Evolutionary conservation across 2,797 vertebrate species (phyloP).

Genomic region (Sciurus carolinensis): DNA sequence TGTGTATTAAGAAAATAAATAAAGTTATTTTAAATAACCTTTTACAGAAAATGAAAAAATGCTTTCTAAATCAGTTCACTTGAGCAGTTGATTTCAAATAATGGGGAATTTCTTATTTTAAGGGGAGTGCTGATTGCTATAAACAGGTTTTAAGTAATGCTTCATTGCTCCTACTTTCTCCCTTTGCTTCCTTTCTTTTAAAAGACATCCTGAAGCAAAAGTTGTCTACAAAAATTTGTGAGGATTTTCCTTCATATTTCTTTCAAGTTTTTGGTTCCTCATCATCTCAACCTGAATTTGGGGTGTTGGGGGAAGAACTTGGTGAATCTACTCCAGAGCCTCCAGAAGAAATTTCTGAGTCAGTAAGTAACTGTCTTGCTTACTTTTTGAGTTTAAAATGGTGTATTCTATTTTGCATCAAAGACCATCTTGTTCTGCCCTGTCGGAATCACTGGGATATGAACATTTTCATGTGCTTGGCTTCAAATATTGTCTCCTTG

Average conservation of each 20-base stretch:
- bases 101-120: slow-evolving; percentile 18
- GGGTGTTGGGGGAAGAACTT: slow-evolving; percentile 59
- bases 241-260: slow-evolving; percentile 87
- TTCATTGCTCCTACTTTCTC: neutral
- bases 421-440: neutral
- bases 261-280: slow-evolving; percentile 85
- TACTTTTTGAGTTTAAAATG: neutral
- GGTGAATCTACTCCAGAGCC: neutral
- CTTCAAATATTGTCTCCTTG: slow-evolving; percentile 4
- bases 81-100: neutral
- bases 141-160: slow-evolving; percentile 24
- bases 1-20: neutral
- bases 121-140: neutral
- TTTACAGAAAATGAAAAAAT: neutral
- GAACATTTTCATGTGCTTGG: neutral
- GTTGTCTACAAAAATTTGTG: slow-evolving; percentile 91
- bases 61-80: neutral
- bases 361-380: slow-evolving; percentile 78
- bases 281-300: slow-evolving; percentile 82
- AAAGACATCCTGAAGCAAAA: slow-evolving; percentile 91
- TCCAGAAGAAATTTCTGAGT: slow-evolving; percentile 28
- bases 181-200: slow-evolving; percentile 66
- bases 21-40: slow-evolving; percentile 19
- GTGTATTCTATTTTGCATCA: neutral
- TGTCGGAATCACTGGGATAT: neutral